These are phyloP conservation scores for Tanypteryx hageni DNA, from an alignment of 2,888 invertebrate genomes.

Conservation along the genomic window DNA sequence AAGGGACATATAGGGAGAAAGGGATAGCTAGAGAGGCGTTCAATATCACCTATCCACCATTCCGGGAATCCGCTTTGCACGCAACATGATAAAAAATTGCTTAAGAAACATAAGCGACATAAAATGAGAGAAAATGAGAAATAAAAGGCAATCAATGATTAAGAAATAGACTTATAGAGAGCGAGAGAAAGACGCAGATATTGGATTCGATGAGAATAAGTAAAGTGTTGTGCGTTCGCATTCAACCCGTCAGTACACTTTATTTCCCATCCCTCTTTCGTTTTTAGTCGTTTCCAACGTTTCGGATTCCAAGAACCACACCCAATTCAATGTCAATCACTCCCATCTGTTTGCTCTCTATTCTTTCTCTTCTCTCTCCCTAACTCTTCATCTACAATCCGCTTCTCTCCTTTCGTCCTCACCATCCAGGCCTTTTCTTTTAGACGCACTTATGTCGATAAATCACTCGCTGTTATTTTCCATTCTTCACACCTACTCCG, in stretches of 20 bases:
- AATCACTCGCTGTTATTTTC: too few relatives aligned
- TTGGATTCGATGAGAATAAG: not conserved
- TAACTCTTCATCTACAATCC: not conserved
- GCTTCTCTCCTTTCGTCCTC: not conserved
- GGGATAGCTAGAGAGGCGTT: not conserved
- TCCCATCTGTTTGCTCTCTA: slow-evolving; percentile 13
- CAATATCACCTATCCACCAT: not conserved
- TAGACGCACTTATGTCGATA: too few relatives aligned
- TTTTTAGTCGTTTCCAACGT: not conserved
- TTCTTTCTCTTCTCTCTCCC: not conserved
- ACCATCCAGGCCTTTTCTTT: not conserved
- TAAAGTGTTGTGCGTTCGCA: not conserved
- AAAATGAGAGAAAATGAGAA: too few relatives aligned
- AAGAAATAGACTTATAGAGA: too few relatives aligned
- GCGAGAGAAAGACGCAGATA: not conserved
- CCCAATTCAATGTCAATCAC: slow-evolving; percentile 28
- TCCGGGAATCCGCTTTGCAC: slow-evolving; percentile 31
- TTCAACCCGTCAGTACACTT: not conserved
- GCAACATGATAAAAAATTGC: slow-evolving; percentile 17
- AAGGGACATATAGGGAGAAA: not conserved
- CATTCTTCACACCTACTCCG: too few relatives aligned
- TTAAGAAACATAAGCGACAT: not conserved
- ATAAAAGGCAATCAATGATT: too few relatives aligned
- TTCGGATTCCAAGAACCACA: not conserved
- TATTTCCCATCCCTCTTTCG: not conserved